Evolutionary conservation across 1,140 invertebrate genomes (phyloP).

Genomic region (Drosophila cardini): DNA sequence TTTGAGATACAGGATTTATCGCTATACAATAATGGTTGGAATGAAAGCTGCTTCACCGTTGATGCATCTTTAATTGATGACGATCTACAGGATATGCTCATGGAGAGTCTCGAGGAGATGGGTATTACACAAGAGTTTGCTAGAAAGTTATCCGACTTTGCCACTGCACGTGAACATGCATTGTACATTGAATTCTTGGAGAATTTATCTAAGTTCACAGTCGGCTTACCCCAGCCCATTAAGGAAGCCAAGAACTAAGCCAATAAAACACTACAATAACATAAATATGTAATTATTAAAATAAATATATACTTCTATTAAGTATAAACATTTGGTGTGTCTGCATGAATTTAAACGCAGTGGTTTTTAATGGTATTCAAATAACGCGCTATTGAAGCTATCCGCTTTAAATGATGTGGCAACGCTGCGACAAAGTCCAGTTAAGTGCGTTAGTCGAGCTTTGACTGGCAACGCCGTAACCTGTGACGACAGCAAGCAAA

Average conservation of each 20-base stretch:
- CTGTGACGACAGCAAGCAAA: slow-evolving; percentile 46
- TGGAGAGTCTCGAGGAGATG: slow-evolving; percentile 34
- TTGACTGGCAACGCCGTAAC: slow-evolving; percentile 48
- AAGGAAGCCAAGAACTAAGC: slow-evolving; percentile 7
- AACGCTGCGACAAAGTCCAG: slow-evolving; percentile 28
- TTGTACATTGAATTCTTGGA: slow-evolving; percentile 43
- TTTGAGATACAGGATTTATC: slow-evolving; percentile 40
- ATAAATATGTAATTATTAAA: neutral
- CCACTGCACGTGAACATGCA: slow-evolving; percentile 38
- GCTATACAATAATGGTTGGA: slow-evolving; percentile 28
- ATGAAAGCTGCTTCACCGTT: slow-evolving; percentile 32
- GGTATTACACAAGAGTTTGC: slow-evolving; percentile 47
- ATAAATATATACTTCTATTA: too few species aligned
- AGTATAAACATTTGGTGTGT: too few species aligned
- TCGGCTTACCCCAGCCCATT: slow-evolving; percentile 22
- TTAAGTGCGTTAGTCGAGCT: slow-evolving; percentile 27
- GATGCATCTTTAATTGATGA: slow-evolving; percentile 35
- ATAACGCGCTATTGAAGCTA: neutral
- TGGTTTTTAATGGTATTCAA: slow-evolving; percentile 1
- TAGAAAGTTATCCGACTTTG: slow-evolving; percentile 45
- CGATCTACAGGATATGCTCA: slow-evolving; percentile 15
- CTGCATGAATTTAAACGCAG: neutral
- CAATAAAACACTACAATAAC: neutral
- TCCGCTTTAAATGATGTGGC: slow-evolving; percentile 11
- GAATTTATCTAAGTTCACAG: slow-evolving; percentile 35